These are phyloP conservation scores for Acrobasis suavella DNA, from an alignment of 2,888 invertebrate species.

Conservation along the genomic window DNA sequence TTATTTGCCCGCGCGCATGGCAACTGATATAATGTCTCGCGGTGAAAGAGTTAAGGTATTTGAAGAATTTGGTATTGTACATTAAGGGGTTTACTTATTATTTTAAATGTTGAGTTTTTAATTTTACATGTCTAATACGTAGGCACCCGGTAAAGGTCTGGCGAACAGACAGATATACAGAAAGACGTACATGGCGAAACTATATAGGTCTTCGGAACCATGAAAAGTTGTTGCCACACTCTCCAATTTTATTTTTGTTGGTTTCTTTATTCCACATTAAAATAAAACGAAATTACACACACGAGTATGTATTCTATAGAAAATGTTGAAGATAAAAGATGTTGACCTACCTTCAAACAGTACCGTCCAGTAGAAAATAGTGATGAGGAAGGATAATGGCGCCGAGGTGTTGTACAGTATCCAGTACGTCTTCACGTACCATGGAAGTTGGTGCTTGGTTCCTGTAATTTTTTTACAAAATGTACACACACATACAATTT, in stretches of 20 bases:
- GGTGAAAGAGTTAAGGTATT: too few relatives aligned
- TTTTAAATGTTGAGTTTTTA: too few relatives aligned
- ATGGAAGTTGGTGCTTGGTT: constrained; percentile 62
- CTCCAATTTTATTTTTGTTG: background rate
- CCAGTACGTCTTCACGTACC: constrained; percentile 74
- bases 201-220: background rate
- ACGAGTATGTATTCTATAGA: background rate
- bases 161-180: background rate
- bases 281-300: too few relatives aligned
- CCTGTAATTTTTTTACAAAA: constrained; percentile 46
- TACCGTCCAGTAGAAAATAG: constrained; percentile 74
- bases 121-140: too few relatives aligned
- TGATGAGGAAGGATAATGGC: constrained; percentile 70
- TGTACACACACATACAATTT: too few relatives aligned
- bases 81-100: too few relatives aligned
- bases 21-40: too few relatives aligned
- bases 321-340: background rate
- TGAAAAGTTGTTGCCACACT: too few relatives aligned
- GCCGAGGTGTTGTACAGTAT: constrained; percentile 65
- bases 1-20: too few relatives aligned
- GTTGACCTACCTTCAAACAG: constrained; percentile 59
- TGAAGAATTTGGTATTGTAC: too few relatives aligned
- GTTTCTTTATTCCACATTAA: background rate
- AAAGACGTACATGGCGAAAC: background rate
- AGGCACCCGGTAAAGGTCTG: too few relatives aligned